Evolutionary conservation across 2,888 invertebrate genomes (phyloP), one percentile per base, ranked within the genome.

Genomic region (Drosophila ustulata): DNA sequence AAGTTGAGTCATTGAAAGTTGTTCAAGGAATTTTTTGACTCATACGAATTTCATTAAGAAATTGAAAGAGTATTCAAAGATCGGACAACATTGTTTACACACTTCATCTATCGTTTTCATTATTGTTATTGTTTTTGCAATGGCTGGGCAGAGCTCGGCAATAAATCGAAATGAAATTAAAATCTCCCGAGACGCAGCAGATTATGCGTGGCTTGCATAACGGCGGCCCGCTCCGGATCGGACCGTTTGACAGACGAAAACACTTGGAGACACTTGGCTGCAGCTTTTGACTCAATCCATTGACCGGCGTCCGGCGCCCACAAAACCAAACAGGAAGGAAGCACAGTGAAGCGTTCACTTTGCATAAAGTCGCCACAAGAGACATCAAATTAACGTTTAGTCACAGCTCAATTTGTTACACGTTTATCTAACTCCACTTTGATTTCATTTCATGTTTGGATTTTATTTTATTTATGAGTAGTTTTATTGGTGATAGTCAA

Each of bases 241-340:
- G 49, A 62, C 43, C 30, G 34, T 39, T 30, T 30, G 37, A 39
- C 45, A 63, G 51, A 49, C 53, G 37, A 53, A 45, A 50, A 32
- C 45, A 59, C 59, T 68, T 55, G 45, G 56, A 62, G 49, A 39
- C 32, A 28, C 26, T 41, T 55, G 52, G 18, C 52, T 45, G 52
- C 50, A 63, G 46, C n/a, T 11, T 37, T 55, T 56, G 56, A 56
- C 47, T 18, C 18, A 18, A 18, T 18, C 63, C 51, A 62, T 30
- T 18, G 18, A 18, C 51, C 26, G 28, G 30, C 30, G 37, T 18
- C 23, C 43, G 43, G 50, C 57, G 66, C 41, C 47, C 64, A 58
- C 55, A 37, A 52, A 56, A 52, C 7, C 51, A 39, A 70, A 57
- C 75, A 78, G 77, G 79, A 78, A 75, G 77, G 56, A 61, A 75